Evolutionary conservation across 2,888 invertebrate genomes (phyloP), one percentile per base, ranked within the genome.

Genomic region (Lasius platythorax): DNA sequence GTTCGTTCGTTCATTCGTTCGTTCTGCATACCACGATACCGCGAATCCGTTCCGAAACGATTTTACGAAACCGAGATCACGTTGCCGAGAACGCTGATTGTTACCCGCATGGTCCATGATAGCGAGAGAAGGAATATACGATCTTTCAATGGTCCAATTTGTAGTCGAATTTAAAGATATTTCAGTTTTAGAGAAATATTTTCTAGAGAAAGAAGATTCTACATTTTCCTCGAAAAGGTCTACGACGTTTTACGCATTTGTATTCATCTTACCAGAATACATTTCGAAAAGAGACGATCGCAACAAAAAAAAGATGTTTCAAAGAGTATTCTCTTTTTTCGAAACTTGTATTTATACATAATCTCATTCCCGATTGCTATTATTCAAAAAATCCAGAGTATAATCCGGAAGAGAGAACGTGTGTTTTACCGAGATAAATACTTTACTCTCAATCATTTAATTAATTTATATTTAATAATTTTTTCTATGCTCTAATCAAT

Each of bases 21-120:
- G 76, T 78, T 68, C 78, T 56, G 78, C 78, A 58, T 78, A 50
- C 70, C 75, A 30, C 8, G 28, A n/a, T 63, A 70, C 56, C 28
- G 43, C n/a, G 43, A 78, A 43, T 58, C n/a, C 30, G 40, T 78
- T 15, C n/a, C 15, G 56, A 70, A 70, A 4, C n/a, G 12, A 67
- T 76, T 76, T 76, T 67, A 23, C 23, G 23, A 66, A 30, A 5
- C 70, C 70, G 43, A 23, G 50, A 12, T 53, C 43, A 50, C 18
- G 56, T 74, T 63, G 68, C 28, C 6, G 37, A 37, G 37, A 37
- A 37, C 37, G 37, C 37, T 37, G 37, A 23, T 33, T 46, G 46
- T 46, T 75, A 9, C n/a, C n/a, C 64, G 15, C 11, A 23, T 37
- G 46, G 28, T 30, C 9, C 8, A 9, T 33, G 33, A 63, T 30